Conservation (phyloP, 2,888 invertebrate species). For the Sericinus montela region DNA sequence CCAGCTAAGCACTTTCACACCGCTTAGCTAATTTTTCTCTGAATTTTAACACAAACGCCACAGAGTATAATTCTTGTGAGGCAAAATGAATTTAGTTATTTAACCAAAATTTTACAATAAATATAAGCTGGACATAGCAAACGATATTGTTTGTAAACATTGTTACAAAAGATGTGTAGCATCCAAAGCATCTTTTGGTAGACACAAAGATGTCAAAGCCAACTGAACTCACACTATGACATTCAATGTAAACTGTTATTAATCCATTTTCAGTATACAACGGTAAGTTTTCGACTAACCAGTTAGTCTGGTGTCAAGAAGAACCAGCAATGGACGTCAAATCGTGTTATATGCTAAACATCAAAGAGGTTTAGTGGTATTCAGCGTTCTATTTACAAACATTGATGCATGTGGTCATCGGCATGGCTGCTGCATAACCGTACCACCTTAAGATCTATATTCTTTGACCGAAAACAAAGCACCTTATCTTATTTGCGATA, state of each 20-base stretch:
- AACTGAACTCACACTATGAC: conserved; percentile 27
- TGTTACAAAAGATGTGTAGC: conserved; percentile 37
- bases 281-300: conserved; percentile 1
- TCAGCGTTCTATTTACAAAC: conserved; percentile 75
- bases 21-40: conserved; percentile 55
- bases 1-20: conserved; percentile 54
- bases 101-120: neutral
- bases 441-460: conserved; percentile 66
- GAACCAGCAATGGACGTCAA: conserved; percentile 23
- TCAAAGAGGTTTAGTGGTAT: conserved; percentile 50
- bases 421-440: conserved; percentile 73
- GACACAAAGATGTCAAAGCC: conserved; percentile 53
- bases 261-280: conserved; percentile 1
- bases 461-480: conserved; percentile 56
- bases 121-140: conserved; percentile 17
- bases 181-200: conserved; percentile 40
- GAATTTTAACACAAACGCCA: conserved; percentile 36
- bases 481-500: conserved; percentile 28
- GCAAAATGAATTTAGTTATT: conserved; percentile 1
- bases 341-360: conserved; percentile 26
- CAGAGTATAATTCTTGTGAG: conserved; percentile 7
- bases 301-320: neutral
- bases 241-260: neutral
- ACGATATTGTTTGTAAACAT: conserved; percentile 66
- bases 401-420: conserved; percentile 79